These are phyloP conservation scores for Andrena trimmerana DNA, from an alignment of 2,888 invertebrate genomes.

Conservation along the genomic window DNA sequence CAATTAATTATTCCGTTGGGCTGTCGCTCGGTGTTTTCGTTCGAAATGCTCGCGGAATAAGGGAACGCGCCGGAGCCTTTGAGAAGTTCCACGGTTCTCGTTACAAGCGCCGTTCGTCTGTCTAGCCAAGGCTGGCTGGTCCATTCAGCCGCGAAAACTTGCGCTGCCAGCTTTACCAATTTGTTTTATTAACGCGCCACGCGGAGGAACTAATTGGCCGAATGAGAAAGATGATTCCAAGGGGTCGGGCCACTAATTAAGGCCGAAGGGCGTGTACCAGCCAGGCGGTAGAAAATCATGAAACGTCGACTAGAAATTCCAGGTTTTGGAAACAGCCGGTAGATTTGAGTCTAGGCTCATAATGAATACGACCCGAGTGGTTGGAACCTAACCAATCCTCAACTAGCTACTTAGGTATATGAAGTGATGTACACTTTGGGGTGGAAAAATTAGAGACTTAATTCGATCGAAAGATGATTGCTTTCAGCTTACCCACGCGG, in stretches of 20 bases:
- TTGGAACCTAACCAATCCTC: no score
- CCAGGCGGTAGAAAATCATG: constrained; percentile 4
- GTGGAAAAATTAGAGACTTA: neutral
- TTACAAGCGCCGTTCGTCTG: constrained; percentile 26
- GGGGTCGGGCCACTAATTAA: constrained; percentile 12
- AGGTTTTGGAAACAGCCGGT: neutral
- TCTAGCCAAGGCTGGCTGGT: neutral
- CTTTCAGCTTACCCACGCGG: neutral
- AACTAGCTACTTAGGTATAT: no score
- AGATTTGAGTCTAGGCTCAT: neutral
- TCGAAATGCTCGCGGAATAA: constrained; percentile 59
- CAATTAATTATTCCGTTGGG: constrained; percentile 75
- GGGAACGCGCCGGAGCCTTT: constrained; percentile 28
- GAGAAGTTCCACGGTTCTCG: constrained; percentile 44
- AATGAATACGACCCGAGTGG: neutral
- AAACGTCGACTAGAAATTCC: neutral
- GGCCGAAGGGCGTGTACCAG: neutral
- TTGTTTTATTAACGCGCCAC: constrained; percentile 45
- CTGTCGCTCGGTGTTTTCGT: constrained; percentile 62
- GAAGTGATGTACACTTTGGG: neutral
- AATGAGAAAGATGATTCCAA: constrained; percentile 9
- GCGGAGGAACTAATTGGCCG: constrained; percentile 3
- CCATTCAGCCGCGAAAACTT: constrained; percentile 41
- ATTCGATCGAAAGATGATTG: neutral
- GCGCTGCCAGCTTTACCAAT: neutral